Evolutionary conservation across 2,888 invertebrate species (phyloP).

Genomic region (Hyles lineata): DNA sequence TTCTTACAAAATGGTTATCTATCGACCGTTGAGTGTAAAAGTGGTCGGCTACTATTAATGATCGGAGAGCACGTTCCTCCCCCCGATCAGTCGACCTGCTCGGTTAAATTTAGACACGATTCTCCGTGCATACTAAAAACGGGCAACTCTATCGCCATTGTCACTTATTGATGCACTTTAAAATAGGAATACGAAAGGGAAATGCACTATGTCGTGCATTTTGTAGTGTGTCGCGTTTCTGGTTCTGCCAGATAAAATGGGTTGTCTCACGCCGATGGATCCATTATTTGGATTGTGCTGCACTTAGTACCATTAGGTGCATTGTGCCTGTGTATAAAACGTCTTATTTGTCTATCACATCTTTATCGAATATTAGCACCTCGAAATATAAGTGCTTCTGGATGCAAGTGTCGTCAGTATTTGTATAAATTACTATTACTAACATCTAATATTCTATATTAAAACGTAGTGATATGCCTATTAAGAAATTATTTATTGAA

Average conservation of each 20-base stretch:
- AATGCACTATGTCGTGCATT: background rate
- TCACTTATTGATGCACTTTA: constrained; percentile 9
- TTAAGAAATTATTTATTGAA: background rate
- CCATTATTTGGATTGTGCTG: no score
- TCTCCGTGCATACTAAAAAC: constrained; percentile 11
- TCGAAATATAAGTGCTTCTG: no score
- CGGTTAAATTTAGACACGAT: constrained; percentile 25
- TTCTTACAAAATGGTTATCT: background rate
- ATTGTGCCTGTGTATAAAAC: background rate
- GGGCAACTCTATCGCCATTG: constrained; percentile 1
- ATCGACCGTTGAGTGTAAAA: constrained; percentile 25
- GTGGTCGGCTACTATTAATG: constrained; percentile 22
- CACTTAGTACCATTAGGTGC: no score
- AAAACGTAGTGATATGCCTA: no score
- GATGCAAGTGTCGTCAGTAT: no score
- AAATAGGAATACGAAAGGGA: background rate
- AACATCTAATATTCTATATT: no score
- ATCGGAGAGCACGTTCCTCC: constrained; percentile 11
- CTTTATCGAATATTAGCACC: background rate
- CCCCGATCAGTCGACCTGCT: constrained; percentile 22
- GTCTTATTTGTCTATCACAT: background rate
- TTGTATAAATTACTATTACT: no score
- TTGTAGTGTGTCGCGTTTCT: background rate
- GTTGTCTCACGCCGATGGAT: no score
- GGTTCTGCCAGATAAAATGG: no score